Base-by-base conservation (phyloP, 2,888 invertebrate species). In the Noctuana brunneofusca region DNA sequence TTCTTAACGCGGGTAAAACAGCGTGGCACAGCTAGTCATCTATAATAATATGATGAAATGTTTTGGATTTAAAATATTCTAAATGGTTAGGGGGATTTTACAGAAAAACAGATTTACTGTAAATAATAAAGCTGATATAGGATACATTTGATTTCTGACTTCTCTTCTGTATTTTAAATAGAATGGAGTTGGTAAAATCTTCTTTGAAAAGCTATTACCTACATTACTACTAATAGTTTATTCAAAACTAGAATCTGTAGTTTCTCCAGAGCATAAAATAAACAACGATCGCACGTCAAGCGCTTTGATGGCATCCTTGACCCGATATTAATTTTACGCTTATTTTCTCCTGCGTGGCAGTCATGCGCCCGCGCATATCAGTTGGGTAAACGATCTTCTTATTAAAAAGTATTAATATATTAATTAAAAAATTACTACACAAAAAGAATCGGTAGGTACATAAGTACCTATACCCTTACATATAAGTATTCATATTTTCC, bases 271-370 rank as follows among this genome's bases (percentile, higher is more conserved):
- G 65, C 69, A 71, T 77, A 74, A 75, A 79, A 77, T 69, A 72
- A 70, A 71, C 68, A 66, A 46, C 3, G 67, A 69, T 69, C 67
- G 69, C 69, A 69, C 66, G 69, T 75, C 73, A 73, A 72, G 71
- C 71, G 70, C 67, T 75, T 75, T 81, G 74, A 82, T 80, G 75
- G 76, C 77, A 82, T 79, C 84, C 84, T 83, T 83, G 84, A 79
- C 83, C 82, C 78, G 75, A 79, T 82, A 85, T 86, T 83, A 86
- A 84, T 84, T 83, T 84, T 74, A 83, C 83, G 82, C 84, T 80
- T 72, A 82, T 86, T 84, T 82, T 81, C 83, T 80, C 75, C 75
- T 79, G 20, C 75, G 75, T 75, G 73, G 57, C 69, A 41, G 64
- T 65, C 70, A 69, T 70, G 78, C 78, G 77, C 71, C 71, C 69